A percentile compares a stretch with the other conserved stretches of the same genome.
Evolutionary conservation across 2,888 invertebrate genomes (phyloP).

Genomic region (Aquatica leii): DNA sequence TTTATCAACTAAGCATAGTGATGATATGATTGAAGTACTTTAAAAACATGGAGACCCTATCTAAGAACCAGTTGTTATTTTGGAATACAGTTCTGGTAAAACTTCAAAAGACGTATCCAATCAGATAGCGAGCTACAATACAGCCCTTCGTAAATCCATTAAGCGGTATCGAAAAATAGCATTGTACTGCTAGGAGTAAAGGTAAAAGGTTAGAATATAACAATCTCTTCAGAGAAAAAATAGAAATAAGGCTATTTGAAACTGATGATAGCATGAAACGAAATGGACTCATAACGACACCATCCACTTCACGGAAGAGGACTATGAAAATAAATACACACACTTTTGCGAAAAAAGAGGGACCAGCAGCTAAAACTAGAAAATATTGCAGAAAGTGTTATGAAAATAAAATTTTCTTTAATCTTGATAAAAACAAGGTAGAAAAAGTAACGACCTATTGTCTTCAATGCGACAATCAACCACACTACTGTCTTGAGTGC

Average conservation of each 20-base stretch:
- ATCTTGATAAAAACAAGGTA: not conserved
- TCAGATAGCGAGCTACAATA: slow-evolving; percentile 4
- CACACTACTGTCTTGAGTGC: too few relatives aligned
- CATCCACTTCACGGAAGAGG: not conserved
- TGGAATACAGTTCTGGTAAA: too few relatives aligned
- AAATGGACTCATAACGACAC: too few relatives aligned
- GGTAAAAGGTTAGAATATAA: not conserved
- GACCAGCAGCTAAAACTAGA: not conserved
- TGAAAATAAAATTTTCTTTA: not conserved
- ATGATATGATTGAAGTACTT: not conserved
- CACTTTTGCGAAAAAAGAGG: not conserved
- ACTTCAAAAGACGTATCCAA: not conserved
- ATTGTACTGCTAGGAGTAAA: not conserved
- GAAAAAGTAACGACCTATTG: not conserved
- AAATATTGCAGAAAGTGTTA: not conserved
- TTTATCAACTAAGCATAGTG: not conserved
- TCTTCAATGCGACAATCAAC: too few relatives aligned
- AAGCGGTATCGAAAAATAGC: slow-evolving; percentile 5
- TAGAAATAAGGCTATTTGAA: too few relatives aligned
- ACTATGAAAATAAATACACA: slow-evolving; percentile 1
- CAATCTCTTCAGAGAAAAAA: not conserved
- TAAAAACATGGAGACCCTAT: too few relatives aligned
- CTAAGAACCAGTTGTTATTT: too few relatives aligned
- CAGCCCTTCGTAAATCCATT: not conserved
- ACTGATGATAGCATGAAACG: too few relatives aligned